Conservation (phyloP, 1,140 invertebrate species). For the Venturia canescens region DNA sequence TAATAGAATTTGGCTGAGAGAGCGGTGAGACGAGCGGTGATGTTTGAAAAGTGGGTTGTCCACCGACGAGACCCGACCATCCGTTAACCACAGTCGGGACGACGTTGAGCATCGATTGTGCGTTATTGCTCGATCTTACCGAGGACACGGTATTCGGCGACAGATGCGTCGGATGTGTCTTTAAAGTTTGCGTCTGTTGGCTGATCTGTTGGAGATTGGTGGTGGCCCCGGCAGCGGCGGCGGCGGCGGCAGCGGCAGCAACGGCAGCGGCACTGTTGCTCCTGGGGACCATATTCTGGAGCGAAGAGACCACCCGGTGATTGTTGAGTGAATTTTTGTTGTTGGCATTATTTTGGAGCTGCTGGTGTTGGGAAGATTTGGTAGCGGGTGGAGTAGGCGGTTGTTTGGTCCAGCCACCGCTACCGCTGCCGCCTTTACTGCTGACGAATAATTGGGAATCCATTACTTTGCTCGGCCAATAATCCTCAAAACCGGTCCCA, state of each 20-base stretch:
- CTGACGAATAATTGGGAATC: slow-evolving; percentile 85
- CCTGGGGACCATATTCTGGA: slow-evolving; percentile 66
- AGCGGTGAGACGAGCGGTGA: slow-evolving; percentile 66
- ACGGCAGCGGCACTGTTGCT: slow-evolving; percentile 51
- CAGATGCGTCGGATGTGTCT: slow-evolving; percentile 67
- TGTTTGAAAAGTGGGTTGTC: slow-evolving; percentile 74
- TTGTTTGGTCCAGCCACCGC: slow-evolving; percentile 81
- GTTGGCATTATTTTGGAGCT: slow-evolving; percentile 65
- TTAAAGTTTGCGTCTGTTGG: slow-evolving; percentile 64
- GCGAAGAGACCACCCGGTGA: slow-evolving; percentile 54
- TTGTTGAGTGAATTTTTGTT: slow-evolving; percentile 66
- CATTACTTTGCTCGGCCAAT: slow-evolving; percentile 92
- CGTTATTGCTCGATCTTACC: slow-evolving; percentile 61
- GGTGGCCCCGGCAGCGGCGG: too few relatives aligned
- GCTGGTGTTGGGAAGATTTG: slow-evolving; percentile 48
- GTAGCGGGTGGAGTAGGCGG: slow-evolving; percentile 71
- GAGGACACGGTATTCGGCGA: slow-evolving; percentile 66
- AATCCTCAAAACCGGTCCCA: slow-evolving; percentile 92
- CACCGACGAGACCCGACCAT: slow-evolving; percentile 76
- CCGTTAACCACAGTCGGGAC: slow-evolving; percentile 73
- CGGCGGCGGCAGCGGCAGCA: too few relatives aligned
- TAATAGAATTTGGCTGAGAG: slow-evolving; percentile 70
- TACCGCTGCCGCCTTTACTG: slow-evolving; percentile 78
- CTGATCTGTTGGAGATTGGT: slow-evolving; percentile 64
- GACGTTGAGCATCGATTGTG: slow-evolving; percentile 68